Conservation (phyloP, 2,888 invertebrate species). For the Vesta saturnalis region DNA sequence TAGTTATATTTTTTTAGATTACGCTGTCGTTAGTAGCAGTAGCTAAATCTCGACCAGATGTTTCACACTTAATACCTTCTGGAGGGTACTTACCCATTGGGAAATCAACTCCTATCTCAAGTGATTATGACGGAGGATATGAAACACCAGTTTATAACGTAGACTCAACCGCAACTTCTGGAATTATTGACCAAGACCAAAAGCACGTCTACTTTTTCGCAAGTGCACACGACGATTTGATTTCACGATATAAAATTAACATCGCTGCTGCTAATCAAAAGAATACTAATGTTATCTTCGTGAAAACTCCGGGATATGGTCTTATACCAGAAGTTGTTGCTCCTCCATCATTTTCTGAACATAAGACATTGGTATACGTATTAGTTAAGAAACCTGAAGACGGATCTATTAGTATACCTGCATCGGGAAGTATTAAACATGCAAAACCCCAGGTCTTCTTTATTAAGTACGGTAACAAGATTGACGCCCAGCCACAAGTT, state of each 20-base stretch:
- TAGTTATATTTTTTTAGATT: constrained; percentile 2
- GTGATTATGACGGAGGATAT: no score
- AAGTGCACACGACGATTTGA: constrained; percentile 54
- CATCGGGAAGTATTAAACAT: background rate
- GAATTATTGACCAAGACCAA: constrained; percentile 17
- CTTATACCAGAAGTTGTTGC: background rate
- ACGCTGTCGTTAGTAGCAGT: constrained; percentile 10
- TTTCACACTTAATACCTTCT: constrained; percentile 9
- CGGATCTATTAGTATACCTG: background rate
- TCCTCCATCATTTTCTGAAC: background rate
- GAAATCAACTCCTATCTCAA: no score
- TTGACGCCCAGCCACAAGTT: background rate
- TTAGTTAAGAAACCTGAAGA: background rate
- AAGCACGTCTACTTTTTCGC: constrained; percentile 57
- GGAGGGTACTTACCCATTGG: background rate
- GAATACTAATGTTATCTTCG: constrained; percentile 62
- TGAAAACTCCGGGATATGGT: background rate
- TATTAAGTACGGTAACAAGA: background rate
- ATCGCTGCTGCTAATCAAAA: constrained; percentile 55
- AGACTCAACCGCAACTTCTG: no score
- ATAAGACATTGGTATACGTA: background rate
- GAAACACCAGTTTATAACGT: no score
- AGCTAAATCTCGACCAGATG: constrained; percentile 19
- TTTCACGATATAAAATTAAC: constrained; percentile 45
- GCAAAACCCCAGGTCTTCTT: constrained; percentile 1